Evolutionary conservation across 2,113 vertebrate species (phyloP), one percentile per base, ranked within the genome.

Genomic region (Corydoras maculifer): DNA sequence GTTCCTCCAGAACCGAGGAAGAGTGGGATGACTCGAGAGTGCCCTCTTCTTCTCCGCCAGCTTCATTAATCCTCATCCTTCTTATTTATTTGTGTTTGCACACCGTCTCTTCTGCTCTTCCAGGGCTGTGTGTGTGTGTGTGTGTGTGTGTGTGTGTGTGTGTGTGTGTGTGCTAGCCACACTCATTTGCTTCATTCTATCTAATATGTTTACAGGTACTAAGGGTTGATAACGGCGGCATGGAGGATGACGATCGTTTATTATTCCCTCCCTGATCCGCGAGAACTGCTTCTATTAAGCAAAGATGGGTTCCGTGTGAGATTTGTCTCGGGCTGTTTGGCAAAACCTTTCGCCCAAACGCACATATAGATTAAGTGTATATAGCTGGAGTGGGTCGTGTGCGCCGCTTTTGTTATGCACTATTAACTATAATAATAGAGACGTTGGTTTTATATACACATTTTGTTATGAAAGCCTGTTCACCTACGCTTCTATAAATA

Each of bases 61-160:
- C 64, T 79, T 78, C 70, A 76, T 79, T 76, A 78, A 78, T 75
- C 68, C 58, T 73, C 68, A 62, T 70, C 62, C 68, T 69, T 50
- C 31, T 62, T 54, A 54, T 76, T 76, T 75, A 70, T 76, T 78
- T 75, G 71, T 59, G 68, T 73, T 71, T 76, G 76, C 70, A 62
- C 69, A 55, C 76, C 61, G 72, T 74, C 76, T 13, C 76, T 13
- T 62, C 63, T 30, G 70, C 30, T 31, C 6, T 53, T 14, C 8
- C 9, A 49, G 62, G 18, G 1, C 18, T 49, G n/a, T 14, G 54
- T n/a, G 67, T n/a, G 57, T n/a, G 48, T 32, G 68, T 64, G 60
- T 35, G 30, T 25, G 51, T 49, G 58, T 8, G 69, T 15, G 49
- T 12, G 14, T 53, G 72, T 51, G 57, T 49, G 32, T 14, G 54